Base-by-base conservation (phyloP, 2,888 invertebrate genomes). In the Bursaphelenchus okinawaensis region DNA sequence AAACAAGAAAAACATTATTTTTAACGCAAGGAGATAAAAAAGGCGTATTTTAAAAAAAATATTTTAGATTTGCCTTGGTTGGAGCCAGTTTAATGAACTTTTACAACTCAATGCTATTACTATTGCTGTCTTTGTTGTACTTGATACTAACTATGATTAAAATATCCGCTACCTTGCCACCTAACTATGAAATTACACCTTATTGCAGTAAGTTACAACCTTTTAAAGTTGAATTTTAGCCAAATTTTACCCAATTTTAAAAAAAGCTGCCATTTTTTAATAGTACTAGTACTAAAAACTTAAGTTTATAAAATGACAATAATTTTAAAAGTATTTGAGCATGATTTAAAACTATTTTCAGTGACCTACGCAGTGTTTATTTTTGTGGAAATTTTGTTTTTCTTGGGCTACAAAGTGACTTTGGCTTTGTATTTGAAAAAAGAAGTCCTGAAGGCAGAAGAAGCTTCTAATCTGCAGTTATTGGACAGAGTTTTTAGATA, bases 131-230 rank as follows among this genome's bases (percentile, higher is more conserved):
- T 8, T 51, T 63, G 12, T 1, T 65, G 4, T 51, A 63, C 22
- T 63, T 63, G 31, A 58, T 58, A 23, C 19, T 63, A 9, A 63
- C 60, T 40, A 24, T 24, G 29, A 27, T 23, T 23, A 28, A 65
- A 16, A 63, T 66, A n/a, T 9, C 31, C n/a, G n/a, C 24, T 19
- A n/a, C 20, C 16, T 27, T 66, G n/a, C 66, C 66, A 6, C 62
- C 40, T 6, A 28, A 64, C 50, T 69, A 69, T 16, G 22, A 27
- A 24, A 40, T 19, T 12, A 66, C 68, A 9, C 66, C 66, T 9
- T 68, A 60, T 62, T 66, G 66, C 55, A 62, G 66, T 66, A 70
- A 63, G 31, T 24, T 19, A 4, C 16, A 16, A 19, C 12, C n/a
- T 12, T 12, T 54, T 12, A 20, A 54, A 12, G 12, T 12, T 54